phyloP scores from a whole-genome alignment of 2,797 vertebrate genomes.

The Poecilia wingei region DNA sequence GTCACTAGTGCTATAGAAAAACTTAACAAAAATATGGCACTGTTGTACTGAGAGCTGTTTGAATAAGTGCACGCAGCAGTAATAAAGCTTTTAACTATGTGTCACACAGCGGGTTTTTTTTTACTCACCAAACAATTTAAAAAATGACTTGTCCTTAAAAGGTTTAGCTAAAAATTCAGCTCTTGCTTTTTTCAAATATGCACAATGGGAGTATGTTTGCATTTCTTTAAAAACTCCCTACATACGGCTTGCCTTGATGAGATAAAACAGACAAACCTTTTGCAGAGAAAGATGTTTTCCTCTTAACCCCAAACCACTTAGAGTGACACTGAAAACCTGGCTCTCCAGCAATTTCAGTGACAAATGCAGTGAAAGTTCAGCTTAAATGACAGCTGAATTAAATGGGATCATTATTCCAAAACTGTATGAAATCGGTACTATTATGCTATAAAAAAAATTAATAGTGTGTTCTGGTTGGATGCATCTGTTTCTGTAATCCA shows the following conservation, averaged over 20 bases:
- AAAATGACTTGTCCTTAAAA: neutral
- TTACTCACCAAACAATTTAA: neutral
- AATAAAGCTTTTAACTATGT: neutral
- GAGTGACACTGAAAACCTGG: neutral
- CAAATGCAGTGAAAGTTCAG: neutral
- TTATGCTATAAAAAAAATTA: neutral
- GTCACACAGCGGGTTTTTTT: neutral
- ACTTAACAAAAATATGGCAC: neutral
- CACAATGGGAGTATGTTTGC: neutral
- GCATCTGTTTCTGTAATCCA: neutral
- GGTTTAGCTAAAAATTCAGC: neutral
- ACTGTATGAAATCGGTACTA: neutral
- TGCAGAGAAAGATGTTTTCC: neutral
- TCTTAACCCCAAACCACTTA: neutral
- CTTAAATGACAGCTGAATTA: neutral
- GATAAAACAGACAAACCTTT: neutral
- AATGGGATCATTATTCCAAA: neutral
- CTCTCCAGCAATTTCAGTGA: neutral
- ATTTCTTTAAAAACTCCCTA: neutral
- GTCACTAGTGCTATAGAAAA: neutral
- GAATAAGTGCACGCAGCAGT: neutral
- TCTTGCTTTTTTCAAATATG: neutral
- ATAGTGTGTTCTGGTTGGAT: neutral
- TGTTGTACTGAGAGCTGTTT: neutral
- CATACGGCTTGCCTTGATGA: neutral